Conservation (phyloP, 2,797 vertebrate species). For the Sebastes cheni region DNA sequence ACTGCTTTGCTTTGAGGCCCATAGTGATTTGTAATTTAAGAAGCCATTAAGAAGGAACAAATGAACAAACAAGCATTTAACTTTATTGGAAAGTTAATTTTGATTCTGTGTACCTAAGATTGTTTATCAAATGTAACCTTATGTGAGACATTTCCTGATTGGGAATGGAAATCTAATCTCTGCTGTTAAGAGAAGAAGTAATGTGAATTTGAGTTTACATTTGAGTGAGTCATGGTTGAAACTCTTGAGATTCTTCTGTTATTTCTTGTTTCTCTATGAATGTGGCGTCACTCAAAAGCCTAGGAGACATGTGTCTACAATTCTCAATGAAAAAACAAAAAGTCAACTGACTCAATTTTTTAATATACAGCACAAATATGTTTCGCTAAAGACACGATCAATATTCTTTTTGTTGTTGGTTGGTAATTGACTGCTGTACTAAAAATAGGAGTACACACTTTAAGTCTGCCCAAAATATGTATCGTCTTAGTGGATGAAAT, state of each 20-base stretch:
- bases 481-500: background rate
- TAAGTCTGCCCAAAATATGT: background rate
- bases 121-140: background rate
- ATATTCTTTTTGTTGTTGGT: slow-evolving; percentile 20
- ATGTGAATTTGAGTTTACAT: background rate
- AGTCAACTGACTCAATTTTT: slow-evolving; percentile 1
- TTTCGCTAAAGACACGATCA: slow-evolving; percentile 11
- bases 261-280: slow-evolving; percentile 2
- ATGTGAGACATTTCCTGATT: background rate
- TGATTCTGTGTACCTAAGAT: background rate
- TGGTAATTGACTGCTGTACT: slow-evolving; percentile 20
- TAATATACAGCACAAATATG: slow-evolving; percentile 3
- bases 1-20: background rate
- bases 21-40: background rate
- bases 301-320: background rate
- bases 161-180: background rate
- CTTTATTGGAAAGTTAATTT: background rate
- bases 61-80: background rate
- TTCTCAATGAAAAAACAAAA: slow-evolving; percentile 35
- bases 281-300: slow-evolving; percentile 1
- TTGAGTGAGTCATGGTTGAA: slow-evolving; percentile 13
- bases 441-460: slow-evolving; percentile 6
- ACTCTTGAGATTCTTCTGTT: background rate
- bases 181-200: background rate
- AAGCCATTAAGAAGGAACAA: background rate